These are phyloP conservation scores for Athene noctua DNA, from an alignment of 2,113 vertebrate species.

Conservation along the genomic window DNA sequence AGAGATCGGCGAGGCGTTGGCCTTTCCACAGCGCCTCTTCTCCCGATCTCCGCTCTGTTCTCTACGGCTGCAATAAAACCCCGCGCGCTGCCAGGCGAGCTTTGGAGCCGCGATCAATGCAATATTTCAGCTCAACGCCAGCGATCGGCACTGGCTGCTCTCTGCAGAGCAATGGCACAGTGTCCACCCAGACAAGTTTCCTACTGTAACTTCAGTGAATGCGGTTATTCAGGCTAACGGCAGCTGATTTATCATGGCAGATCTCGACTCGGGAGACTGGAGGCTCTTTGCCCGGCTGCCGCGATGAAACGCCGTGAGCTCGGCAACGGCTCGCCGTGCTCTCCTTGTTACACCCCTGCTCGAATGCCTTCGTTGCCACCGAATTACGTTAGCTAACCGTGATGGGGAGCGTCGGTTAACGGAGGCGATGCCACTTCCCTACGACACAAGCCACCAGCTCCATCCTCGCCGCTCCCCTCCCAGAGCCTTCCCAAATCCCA, in stretches of 20 bases:
- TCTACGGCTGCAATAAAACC: not conserved
- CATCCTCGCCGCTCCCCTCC: not conserved
- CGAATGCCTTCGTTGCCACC: not conserved
- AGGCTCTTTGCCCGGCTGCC: not conserved
- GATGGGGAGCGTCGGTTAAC: not conserved
- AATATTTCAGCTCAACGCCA: not conserved
- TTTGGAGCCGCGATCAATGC: not conserved
- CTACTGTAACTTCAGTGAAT: slow-evolving; percentile 46
- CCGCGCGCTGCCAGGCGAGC: not conserved
- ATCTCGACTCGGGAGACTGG: not conserved
- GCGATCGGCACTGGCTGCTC: not conserved
- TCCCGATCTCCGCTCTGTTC: not conserved
- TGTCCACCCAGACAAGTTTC: slow-evolving; percentile 48
- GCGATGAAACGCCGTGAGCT: not conserved
- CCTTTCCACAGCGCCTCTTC: not conserved
- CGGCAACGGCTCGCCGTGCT: not conserved
- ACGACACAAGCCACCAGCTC: not conserved
- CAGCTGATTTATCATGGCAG: slow-evolving; percentile 31
- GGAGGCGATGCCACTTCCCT: not conserved
- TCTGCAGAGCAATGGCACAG: slow-evolving; percentile 14
- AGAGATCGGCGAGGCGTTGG: not conserved
- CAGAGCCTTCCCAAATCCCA: not conserved
- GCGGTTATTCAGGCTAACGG: slow-evolving; percentile 16
- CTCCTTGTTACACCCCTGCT: not conserved
- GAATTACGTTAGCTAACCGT: not conserved